phyloP scores from a whole-genome alignment of 2,113 vertebrate species.

The Periophthalmodon schlosseri region DNA sequence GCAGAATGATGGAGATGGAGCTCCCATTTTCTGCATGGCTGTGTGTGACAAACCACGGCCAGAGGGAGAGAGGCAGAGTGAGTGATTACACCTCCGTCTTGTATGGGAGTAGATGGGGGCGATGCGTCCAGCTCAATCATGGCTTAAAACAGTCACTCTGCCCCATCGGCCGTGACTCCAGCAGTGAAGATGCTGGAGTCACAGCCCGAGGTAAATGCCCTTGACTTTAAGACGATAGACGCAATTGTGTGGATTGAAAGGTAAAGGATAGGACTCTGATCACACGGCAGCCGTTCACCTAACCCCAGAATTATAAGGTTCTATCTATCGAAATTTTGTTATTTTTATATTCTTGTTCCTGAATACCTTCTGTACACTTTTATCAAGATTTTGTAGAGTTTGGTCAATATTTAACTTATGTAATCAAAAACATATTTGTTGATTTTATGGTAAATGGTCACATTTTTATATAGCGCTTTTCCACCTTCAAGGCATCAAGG shows the following conservation, averaged over 20 bases:
- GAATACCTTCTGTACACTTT: no score
- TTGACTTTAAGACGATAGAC: constrained; percentile 32
- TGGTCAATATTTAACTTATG: no score
- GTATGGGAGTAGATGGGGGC: constrained; percentile 25
- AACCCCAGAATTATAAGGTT: no score
- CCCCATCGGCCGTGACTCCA: neutral
- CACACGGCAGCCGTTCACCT: constrained; percentile 20
- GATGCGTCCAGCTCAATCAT: constrained; percentile 25
- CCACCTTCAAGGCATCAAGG: no score
- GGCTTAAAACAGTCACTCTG: constrained; percentile 1
- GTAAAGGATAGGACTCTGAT: constrained; percentile 1
- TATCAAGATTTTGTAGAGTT: no score
- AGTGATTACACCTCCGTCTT: constrained; percentile 35
- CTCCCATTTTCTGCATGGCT: constrained; percentile 47
- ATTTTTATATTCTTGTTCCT: no score
- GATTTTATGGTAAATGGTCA: no score
- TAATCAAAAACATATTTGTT: no score
- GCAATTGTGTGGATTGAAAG: neutral
- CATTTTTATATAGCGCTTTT: no score
- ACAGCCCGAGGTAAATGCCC: constrained; percentile 18
- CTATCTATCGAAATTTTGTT: no score
- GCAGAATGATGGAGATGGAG: constrained; percentile 45
- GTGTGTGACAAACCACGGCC: constrained; percentile 21
- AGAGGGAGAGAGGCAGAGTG: constrained; percentile 12
- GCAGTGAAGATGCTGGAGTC: neutral